Evolutionary conservation across 2,888 invertebrate species (phyloP).

Genomic region (Cinara cedri): DNA sequence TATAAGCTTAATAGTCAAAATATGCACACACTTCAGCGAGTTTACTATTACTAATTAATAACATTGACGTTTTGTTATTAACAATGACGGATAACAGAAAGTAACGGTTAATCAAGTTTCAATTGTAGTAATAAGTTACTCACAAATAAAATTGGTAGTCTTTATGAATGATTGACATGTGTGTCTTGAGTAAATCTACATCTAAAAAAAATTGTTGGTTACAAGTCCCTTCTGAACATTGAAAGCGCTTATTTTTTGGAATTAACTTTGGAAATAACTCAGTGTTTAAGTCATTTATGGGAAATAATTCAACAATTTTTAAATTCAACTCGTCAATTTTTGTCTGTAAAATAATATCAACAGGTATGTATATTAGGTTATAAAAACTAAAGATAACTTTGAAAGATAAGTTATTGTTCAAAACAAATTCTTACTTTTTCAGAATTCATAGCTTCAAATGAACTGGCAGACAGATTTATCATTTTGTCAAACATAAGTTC

Average conservation of each 20-base stretch:
- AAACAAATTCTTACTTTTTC: constrained; percentile 26
- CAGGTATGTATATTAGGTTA: not conserved
- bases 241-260: constrained; percentile 68
- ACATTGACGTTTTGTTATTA: too few species aligned
- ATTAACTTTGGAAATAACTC: too few species aligned
- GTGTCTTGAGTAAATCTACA: constrained; percentile 45
- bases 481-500: constrained; percentile 85
- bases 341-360: constrained; percentile 15
- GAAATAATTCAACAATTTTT: constrained; percentile 45
- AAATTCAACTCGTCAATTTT: constrained; percentile 38
- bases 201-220: not conserved
- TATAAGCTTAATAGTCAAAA: too few species aligned
- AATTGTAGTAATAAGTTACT: too few species aligned
- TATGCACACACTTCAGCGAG: too few species aligned
- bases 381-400: too few species aligned
- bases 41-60: too few species aligned
- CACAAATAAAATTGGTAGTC: constrained; percentile 72
- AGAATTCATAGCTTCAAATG: constrained; percentile 60
- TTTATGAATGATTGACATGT: constrained; percentile 69
- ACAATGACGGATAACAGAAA: too few species aligned
- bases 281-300: too few species aligned
- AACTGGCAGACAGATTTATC: constrained; percentile 82
- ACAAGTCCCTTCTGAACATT: constrained; percentile 70
- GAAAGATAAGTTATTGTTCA: not conserved
- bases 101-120: too few species aligned